Percentiles rank a stretch among this genome's conserved stretches.
These are phyloP conservation scores for Drosophila ochracea DNA, from an alignment of 2,888 invertebrate genomes.

Conservation along the genomic window DNA sequence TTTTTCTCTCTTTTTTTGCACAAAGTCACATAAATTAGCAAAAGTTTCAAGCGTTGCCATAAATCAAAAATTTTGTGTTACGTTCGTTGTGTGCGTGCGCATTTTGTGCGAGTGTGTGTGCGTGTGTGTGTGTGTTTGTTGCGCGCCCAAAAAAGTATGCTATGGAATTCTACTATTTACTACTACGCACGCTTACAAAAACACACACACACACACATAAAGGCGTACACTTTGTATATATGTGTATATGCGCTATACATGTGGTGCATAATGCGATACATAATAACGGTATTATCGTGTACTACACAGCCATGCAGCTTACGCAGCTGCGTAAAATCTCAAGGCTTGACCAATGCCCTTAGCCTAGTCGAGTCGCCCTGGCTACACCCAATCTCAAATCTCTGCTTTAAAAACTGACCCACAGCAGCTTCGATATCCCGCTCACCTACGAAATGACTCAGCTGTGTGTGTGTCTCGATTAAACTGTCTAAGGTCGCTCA, in stretches of 20 bases:
- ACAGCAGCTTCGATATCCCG: slow-evolving; percentile 37
- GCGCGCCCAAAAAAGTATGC: slow-evolving; percentile 77
- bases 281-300: slow-evolving; percentile 70
- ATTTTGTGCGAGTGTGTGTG: slow-evolving; percentile 16
- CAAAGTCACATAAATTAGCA: slow-evolving; percentile 53
- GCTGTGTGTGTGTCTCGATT: slow-evolving; percentile 20
- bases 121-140: slow-evolving; percentile 40
- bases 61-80: slow-evolving; percentile 45
- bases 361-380: slow-evolving; percentile 36
- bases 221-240: slow-evolving; percentile 7
- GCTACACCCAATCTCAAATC: background rate
- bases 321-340: slow-evolving; percentile 79
- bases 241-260: slow-evolving; percentile 17
- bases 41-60: slow-evolving; percentile 49
- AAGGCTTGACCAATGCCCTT: slow-evolving; percentile 74
- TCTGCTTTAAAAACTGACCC: slow-evolving; percentile 21
- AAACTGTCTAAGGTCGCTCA: background rate
- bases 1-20: slow-evolving; percentile 3
- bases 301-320: slow-evolving; percentile 66
- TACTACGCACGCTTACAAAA: slow-evolving; percentile 66
- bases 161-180: slow-evolving; percentile 75
- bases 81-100: slow-evolving; percentile 12
- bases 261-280: slow-evolving; percentile 40
- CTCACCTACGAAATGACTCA: slow-evolving; percentile 41
- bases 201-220: slow-evolving; percentile 35